Base-by-base conservation (phyloP, 92 coral and sea anemone genomes). In the Diadumene lineata region DNA sequence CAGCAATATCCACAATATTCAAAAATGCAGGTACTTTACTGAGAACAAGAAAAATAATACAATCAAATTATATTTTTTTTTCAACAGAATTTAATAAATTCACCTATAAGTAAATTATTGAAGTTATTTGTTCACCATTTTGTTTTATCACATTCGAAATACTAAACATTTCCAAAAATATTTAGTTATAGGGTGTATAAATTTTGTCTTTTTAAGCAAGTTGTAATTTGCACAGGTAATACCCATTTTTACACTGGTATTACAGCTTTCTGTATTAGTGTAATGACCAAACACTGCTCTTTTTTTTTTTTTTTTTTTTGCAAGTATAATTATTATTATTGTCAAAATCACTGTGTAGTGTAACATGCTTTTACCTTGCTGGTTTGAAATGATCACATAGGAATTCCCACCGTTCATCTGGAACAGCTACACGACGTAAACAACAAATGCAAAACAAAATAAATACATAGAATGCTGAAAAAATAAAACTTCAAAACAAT, bases 381-480 rank as follows among this genome's bases (percentile, higher is more conserved):
- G 98, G 98, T 69, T 92, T 88, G 87, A 90, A 92, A 77, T 83
- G 82, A 16, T 94, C 92, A 79, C 97, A 92, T 1, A 94, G 83
- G 75, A 85, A 94, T 50, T 92, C 88, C 97, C 91, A 94, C 81
- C 98, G 70, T 60, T 88, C 96, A 89, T 94, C 98, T 19, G 98
- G 98, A 34, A 94, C 98, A 32, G 98, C 92, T 77, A 89, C 98
- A 77, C 98, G 98, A 94, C 91, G 94, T 94, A 77, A 68, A 87
- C 3, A 23, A 32, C 29, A 65, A 46, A 65, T 48, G 38, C 34
- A 50, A 25, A 56, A 24, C 46, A 4, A 0, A 30, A 68, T n/a
- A 48, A 26, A 34, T 44, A 32, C 9, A 34, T 38, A 31, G 1
- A 9, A 9, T 68, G 21, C 22, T 51, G 7, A 10, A 6, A 43